Evolutionary conservation across 2,797 vertebrate species (phyloP).

Genomic region (Sebastes baramenuke): DNA sequence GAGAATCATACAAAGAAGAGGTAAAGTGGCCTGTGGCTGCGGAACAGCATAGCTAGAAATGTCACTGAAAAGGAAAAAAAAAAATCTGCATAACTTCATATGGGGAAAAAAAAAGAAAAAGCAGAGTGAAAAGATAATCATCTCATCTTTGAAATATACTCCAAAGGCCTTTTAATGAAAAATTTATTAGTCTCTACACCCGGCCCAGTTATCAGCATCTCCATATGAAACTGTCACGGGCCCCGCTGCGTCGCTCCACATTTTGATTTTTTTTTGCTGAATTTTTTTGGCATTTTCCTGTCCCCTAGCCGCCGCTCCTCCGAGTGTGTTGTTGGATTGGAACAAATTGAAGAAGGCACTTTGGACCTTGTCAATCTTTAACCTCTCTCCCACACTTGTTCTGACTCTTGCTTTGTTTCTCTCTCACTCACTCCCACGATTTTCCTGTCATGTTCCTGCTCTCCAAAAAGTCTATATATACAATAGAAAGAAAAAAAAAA

Average conservation of each 20-base stretch:
- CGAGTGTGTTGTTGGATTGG: constrained; percentile 35
- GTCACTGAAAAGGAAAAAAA: constrained; percentile 5
- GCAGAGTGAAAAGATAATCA: constrained; percentile 48
- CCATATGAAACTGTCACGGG: constrained; percentile 35
- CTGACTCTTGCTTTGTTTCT: constrained; percentile 2
- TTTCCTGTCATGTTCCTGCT: not conserved
- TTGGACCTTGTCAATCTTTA: constrained; percentile 60
- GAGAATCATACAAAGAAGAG: constrained; percentile 6
- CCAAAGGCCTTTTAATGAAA: constrained; percentile 70
- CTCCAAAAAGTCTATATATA: not conserved
- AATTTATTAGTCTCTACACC: constrained; percentile 55
- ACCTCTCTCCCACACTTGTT: constrained; percentile 33
- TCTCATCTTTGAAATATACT: constrained; percentile 59
- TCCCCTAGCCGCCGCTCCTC: constrained; percentile 35
- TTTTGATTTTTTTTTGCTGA: not conserved
- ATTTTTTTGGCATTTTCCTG: constrained; percentile 43
- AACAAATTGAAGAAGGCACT: constrained; percentile 61
- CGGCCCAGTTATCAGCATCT: constrained; percentile 49
- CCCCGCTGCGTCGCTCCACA: constrained; percentile 17
- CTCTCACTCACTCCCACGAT: not conserved
- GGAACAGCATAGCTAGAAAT: constrained; percentile 16
- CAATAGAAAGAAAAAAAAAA: not conserved
- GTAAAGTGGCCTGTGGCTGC: constrained; percentile 2
- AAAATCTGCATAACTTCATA: constrained; percentile 46
- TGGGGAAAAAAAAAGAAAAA: not conserved